phyloP scores from a whole-genome alignment of 2,888 invertebrate species.

The Tryphoninae sp. region DNA sequence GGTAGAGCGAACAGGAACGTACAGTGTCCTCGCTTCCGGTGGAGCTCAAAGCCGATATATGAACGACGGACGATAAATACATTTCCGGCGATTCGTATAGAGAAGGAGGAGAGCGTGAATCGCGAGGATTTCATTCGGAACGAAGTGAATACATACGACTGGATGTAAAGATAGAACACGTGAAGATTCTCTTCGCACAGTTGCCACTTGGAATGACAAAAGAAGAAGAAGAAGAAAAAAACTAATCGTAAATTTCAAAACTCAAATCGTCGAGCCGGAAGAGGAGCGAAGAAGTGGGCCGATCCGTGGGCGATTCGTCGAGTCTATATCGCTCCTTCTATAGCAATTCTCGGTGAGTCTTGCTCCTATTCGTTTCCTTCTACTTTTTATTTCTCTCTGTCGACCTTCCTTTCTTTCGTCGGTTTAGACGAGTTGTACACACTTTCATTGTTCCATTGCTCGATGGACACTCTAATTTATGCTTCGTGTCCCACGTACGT shows the following conservation, averaged over 20 bases:
- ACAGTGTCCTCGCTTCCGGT: constrained; percentile 32
- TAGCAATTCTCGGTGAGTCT: constrained; percentile 51
- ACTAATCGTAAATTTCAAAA: constrained; percentile 22
- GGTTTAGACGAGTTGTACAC: constrained; percentile 47
- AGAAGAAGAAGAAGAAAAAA: constrained; percentile 3
- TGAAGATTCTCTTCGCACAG: not conserved
- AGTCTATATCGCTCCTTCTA: constrained; percentile 62
- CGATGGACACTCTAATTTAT: constrained; percentile 40
- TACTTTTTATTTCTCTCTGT: constrained; percentile 4
- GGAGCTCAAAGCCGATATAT: not conserved
- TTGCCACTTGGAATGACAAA: constrained; percentile 6
- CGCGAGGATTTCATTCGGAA: constrained; percentile 20
- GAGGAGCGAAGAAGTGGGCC: constrained; percentile 56
- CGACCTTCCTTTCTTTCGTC: constrained; percentile 36
- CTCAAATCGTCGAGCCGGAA: constrained; percentile 53
- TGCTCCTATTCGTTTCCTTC: not conserved
- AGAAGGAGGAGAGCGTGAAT: constrained; percentile 15
- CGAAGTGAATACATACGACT: constrained; percentile 1
- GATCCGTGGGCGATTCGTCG: constrained; percentile 54
- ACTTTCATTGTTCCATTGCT: constrained; percentile 32
- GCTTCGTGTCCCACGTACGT: constrained; percentile 11
- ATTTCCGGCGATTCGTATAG: constrained; percentile 38
- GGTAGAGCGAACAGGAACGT: constrained; percentile 32
- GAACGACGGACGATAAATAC: constrained; percentile 10
- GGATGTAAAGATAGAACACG: too few species aligned